phyloP scores from a whole-genome alignment of 2,113 vertebrate species.

The Typhlomys cinereus region DNA sequence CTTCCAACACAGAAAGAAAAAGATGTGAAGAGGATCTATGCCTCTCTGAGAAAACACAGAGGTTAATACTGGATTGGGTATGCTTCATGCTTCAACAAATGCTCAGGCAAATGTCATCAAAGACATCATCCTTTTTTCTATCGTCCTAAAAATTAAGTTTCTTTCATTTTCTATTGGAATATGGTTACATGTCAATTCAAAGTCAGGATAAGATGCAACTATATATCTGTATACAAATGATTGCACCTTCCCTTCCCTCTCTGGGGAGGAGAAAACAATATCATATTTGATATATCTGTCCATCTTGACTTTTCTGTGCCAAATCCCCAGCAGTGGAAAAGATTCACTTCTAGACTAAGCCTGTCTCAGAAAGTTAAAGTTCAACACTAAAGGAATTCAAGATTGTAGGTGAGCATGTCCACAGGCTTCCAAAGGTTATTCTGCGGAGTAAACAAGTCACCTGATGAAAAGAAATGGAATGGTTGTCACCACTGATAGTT shows the following conservation, averaged over 20 bases:
- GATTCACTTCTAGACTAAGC: neutral
- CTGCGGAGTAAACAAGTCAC: neutral
- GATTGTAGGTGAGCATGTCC: neutral
- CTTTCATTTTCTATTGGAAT: neutral
- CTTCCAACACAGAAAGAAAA: too few relatives aligned
- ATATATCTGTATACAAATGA: too few relatives aligned
- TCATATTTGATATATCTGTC: neutral
- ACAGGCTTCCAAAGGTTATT: neutral
- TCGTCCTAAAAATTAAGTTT: neutral
- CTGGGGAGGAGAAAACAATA: neutral
- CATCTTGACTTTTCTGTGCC: neutral
- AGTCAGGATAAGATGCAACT: neutral
- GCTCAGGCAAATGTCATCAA: too few relatives aligned
- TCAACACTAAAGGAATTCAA: neutral
- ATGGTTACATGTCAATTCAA: neutral
- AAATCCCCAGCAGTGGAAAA: neutral
- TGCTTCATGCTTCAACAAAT: neutral
- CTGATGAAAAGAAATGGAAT: neutral
- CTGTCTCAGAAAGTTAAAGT: slow-evolving; percentile 32
- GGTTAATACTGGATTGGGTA: too few relatives aligned
- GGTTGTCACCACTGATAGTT: neutral
- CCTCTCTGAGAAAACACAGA: too few relatives aligned
- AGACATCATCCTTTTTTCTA: neutral
- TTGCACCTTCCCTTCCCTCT: neutral
- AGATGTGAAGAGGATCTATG: too few relatives aligned